A percentile compares a stretch with the other conserved stretches of the same genome.
phyloP scores from a whole-genome alignment of 1,140 invertebrate genomes.

The Drosophila biarmipes region DNA sequence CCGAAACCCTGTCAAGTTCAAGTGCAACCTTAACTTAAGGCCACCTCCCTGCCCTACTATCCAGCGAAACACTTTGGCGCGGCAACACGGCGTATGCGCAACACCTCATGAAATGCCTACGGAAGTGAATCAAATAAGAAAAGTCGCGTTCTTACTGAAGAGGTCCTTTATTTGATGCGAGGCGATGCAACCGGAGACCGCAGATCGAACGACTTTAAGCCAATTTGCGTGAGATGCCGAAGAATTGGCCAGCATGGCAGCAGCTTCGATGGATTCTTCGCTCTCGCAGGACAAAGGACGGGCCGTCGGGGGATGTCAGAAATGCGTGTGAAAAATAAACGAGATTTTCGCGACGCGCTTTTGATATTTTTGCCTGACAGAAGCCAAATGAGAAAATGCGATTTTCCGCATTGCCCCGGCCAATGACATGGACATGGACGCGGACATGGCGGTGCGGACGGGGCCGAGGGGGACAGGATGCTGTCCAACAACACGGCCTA shows the following conservation, averaged over 20 bases:
- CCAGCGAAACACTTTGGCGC: slow-evolving; percentile 2
- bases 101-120: slow-evolving; percentile 18
- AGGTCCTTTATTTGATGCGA: slow-evolving; percentile 33
- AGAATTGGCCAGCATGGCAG: not conserved
- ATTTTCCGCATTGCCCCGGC: slow-evolving; percentile 81
- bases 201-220: slow-evolving; percentile 38
- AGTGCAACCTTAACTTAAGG: no score
- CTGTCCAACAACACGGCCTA: slow-evolving; percentile 70
- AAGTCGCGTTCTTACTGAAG: slow-evolving; percentile 10
- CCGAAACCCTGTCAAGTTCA: no score
- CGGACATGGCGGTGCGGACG: slow-evolving; percentile 3
- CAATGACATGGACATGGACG: slow-evolving; percentile 74
- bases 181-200: slow-evolving; percentile 23
- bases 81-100: slow-evolving; percentile 21
- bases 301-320: slow-evolving; percentile 57
- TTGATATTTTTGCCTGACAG: slow-evolving; percentile 83
- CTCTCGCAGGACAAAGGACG: not conserved
- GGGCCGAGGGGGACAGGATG: slow-evolving; percentile 25
- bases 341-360: slow-evolving; percentile 80
- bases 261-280: slow-evolving; percentile 5
- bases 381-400: slow-evolving; percentile 83
- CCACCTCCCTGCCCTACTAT: no score
- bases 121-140: slow-evolving; percentile 30
- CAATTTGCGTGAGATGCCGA: slow-evolving; percentile 29
- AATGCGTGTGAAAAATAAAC: slow-evolving; percentile 82